phyloP scores from a whole-genome alignment of 1,140 invertebrate genomes.

The Latrodectus geometricus region DNA sequence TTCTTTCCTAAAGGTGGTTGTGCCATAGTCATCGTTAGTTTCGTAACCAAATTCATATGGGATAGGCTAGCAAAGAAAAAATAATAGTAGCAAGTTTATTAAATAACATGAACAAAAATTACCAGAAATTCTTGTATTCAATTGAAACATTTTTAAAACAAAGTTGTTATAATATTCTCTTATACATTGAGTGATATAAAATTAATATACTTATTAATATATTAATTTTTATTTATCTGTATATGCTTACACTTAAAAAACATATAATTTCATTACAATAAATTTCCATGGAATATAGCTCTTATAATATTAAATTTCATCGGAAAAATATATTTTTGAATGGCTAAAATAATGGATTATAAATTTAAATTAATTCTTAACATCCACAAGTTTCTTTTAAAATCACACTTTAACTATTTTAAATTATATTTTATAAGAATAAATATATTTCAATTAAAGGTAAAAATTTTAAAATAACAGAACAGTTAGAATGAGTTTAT shows the following conservation, averaged over 20 bases:
- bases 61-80: conserved; percentile 36
- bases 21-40: conserved; percentile 63
- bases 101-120: not conserved
- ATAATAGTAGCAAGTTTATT: not conserved
- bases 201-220: not conserved
- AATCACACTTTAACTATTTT: not conserved
- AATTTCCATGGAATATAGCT: too few species aligned
- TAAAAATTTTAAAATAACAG: not conserved
- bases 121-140: not conserved
- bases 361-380: not conserved
- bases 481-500: conserved; percentile 31
- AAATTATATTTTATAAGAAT: not conserved
- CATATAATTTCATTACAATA: too few species aligned
- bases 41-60: conserved; percentile 63
- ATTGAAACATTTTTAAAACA: not conserved
- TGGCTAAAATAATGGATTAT: not conserved
- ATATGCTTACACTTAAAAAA: not conserved
- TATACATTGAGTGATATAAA: not conserved
- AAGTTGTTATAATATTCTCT: not conserved
- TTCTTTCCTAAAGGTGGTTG: conserved; percentile 61
- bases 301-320: too few species aligned
- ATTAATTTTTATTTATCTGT: not conserved
- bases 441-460: not conserved
- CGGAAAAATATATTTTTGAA: too few species aligned
- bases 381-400: not conserved